A percentile compares a stretch with the other conserved stretches of the same genome.
These are phyloP conservation scores for Holothuria glaberrima DNA, from an alignment of 35 echinoderm and acorn worm species.

Conservation along the genomic window DNA sequence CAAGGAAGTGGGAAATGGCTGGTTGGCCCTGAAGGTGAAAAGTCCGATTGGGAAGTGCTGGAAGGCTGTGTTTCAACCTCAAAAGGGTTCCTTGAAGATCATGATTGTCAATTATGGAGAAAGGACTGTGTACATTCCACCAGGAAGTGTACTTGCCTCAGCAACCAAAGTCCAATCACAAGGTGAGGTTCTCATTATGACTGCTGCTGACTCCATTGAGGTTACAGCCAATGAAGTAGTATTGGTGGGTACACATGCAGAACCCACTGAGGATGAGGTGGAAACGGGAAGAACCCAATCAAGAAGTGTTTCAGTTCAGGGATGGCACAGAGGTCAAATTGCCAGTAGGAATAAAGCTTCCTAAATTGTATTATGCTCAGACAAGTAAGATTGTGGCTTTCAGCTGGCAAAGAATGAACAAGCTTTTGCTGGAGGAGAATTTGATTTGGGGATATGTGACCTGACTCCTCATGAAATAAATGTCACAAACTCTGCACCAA, in stretches of 20 bases:
- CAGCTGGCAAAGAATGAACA: neutral
- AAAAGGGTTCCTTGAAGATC: too few relatives aligned
- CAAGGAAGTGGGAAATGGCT: too few relatives aligned
- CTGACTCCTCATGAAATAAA: conserved; percentile 59
- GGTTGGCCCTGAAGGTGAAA: too few relatives aligned
- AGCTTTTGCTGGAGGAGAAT: conserved; percentile 8
- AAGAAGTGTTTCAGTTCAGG: neutral
- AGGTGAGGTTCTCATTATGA: too few relatives aligned
- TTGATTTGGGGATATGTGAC: conserved; percentile 55
- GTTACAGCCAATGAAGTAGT: neutral
- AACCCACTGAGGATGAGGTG: neutral
- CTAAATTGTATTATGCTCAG: neutral
- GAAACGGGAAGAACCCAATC: neutral
- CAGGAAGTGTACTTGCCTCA: too few relatives aligned
- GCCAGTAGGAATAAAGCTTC: neutral
- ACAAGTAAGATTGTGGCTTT: neutral
- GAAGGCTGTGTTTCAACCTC: too few relatives aligned
- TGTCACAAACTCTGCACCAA: neutral
- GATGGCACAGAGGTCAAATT: neutral
- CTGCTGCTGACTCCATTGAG: too few relatives aligned
- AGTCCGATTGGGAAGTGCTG: too few relatives aligned
- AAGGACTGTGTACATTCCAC: too few relatives aligned
- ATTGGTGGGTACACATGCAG: neutral
- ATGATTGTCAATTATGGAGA: too few relatives aligned
- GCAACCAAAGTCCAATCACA: too few relatives aligned